Conservation (phyloP, 1,140 invertebrate genomes). For the Littorina saxatilis region DNA sequence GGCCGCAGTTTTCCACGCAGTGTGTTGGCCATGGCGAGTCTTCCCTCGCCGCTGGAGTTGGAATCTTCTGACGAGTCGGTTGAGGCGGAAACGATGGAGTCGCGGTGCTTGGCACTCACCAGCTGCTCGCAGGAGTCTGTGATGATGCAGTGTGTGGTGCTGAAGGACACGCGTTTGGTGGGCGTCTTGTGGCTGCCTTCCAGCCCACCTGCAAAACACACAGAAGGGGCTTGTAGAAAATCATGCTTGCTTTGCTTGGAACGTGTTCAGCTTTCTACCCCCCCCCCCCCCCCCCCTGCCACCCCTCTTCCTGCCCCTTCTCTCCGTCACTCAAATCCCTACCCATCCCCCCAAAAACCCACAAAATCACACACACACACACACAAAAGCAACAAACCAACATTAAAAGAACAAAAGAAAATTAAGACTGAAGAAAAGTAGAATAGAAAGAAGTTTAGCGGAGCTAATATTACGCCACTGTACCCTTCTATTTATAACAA, state of each 20-base stretch:
- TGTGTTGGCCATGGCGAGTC: constrained; percentile 47
- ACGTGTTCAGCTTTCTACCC: no score
- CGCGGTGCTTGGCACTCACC: constrained; percentile 58
- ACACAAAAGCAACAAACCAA: neutral
- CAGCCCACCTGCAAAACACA: neutral
- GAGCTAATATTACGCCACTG: no score
- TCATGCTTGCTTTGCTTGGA: no score
- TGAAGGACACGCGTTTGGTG: constrained; percentile 71
- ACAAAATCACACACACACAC: constrained; percentile 12
- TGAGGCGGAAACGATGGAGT: constrained; percentile 72
- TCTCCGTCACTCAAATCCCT: no score
- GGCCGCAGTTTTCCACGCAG: constrained; percentile 64
- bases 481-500: no score
- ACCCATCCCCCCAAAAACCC: neutral
- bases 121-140: constrained; percentile 64
- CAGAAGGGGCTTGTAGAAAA: neutral
- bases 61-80: constrained; percentile 72
- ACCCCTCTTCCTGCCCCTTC: no score
- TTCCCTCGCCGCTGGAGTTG: constrained; percentile 67
- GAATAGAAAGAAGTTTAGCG: no score
- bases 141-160: constrained; percentile 70
- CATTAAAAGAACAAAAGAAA: no score
- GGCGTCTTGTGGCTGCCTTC: constrained; percentile 58
- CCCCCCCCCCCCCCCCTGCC: neutral
- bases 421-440: no score